Percentiles rank a stretch among this genome's conserved stretches.
These are phyloP conservation scores for Sipha flava DNA, from an alignment of 1,140 invertebrate species.

Conservation along the genomic window DNA sequence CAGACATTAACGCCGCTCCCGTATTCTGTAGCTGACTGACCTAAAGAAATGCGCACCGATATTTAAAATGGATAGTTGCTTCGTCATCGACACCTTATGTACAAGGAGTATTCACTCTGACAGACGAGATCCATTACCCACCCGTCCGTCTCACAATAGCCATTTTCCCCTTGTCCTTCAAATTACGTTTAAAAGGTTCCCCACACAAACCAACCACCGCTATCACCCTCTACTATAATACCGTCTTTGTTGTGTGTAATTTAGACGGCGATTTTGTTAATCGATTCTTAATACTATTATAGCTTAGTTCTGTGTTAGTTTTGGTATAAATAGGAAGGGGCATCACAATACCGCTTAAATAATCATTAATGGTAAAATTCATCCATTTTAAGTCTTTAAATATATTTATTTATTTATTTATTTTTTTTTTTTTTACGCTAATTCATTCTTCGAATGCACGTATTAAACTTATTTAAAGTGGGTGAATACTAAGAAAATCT, in stretches of 20 bases:
- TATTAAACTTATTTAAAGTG: background rate
- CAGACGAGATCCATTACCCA: constrained; percentile 20
- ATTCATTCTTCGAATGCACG: background rate
- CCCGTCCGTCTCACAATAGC: background rate
- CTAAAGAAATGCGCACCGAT: background rate
- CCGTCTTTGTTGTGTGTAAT: constrained; percentile 15
- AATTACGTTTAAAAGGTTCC: constrained; percentile 11
- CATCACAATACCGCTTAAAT: constrained; percentile 3
- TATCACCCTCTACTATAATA: background rate
- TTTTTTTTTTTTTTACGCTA: background rate
- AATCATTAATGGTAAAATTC: background rate
- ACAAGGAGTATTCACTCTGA: background rate
- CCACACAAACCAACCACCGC: background rate
- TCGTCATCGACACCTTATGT: background rate
- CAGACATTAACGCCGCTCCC: background rate
- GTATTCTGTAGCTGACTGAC: background rate
- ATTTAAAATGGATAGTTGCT: background rate
- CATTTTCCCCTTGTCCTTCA: background rate
- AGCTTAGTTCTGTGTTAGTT: background rate
- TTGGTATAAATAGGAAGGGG: background rate
- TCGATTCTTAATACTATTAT: constrained; percentile 22
- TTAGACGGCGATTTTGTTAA: constrained; percentile 28
- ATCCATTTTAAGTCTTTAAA: background rate
- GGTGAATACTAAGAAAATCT: background rate
- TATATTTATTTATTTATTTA: background rate